A percentile compares a stretch with the other conserved stretches of the same genome.
Conservation (phyloP, 2,888 invertebrate species). For the Harpalus rubripes region DNA sequence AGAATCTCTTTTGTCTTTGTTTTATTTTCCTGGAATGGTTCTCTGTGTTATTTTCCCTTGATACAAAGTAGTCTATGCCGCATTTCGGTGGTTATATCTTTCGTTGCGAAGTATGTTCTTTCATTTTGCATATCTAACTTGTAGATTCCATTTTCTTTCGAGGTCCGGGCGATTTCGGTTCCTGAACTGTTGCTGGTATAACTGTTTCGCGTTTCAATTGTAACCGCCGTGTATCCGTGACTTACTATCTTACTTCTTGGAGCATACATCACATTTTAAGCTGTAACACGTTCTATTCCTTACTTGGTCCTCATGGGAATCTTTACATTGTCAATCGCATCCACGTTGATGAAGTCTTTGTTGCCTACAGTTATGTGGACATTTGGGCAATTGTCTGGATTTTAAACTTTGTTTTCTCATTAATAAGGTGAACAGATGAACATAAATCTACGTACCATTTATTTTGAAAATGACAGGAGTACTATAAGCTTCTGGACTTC, state of each 20-base stretch:
- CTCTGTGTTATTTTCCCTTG: too few relatives aligned
- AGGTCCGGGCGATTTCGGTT: too few relatives aligned
- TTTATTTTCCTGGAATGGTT: conserved; percentile 60
- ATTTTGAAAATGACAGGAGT: conserved; percentile 9
- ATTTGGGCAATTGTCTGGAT: background rate
- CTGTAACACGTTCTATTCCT: conserved; percentile 18
- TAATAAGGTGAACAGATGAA: conserved; percentile 66
- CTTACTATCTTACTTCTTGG: conserved; percentile 43
- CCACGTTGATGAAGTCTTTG: background rate
- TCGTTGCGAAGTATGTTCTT: conserved; percentile 28
- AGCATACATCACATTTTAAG: conserved; percentile 29
- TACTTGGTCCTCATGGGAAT: conserved; percentile 23
- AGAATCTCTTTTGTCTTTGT: conserved; percentile 48
- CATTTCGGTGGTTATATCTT: conserved; percentile 26
- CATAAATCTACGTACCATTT: conserved; percentile 66
- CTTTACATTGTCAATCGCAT: conserved; percentile 50
- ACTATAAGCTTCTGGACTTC: background rate
- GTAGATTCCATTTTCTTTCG: too few relatives aligned
- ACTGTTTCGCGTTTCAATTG: conserved; percentile 67
- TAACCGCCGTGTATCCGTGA: conserved; percentile 67
- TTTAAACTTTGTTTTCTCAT: conserved; percentile 24
- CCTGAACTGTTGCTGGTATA: too few relatives aligned
- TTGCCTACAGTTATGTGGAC: conserved; percentile 20
- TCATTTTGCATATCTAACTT: conserved; percentile 10
- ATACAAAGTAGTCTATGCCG: too few relatives aligned